Percentiles rank a stretch among this genome's conserved stretches.
Conservation (phyloP, 1,140 invertebrate species). For the Ceratina japonica region DNA sequence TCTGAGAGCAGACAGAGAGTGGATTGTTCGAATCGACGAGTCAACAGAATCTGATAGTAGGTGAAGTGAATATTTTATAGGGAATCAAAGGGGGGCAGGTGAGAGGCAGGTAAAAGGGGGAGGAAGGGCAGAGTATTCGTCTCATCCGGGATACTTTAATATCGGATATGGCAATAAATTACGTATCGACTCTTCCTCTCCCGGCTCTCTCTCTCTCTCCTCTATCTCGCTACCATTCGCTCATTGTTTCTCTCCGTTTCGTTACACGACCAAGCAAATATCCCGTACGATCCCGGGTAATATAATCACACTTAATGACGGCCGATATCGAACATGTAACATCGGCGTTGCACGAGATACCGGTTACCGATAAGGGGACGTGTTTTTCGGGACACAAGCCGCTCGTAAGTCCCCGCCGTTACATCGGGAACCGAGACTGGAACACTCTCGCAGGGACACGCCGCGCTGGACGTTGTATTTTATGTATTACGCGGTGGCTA, state of each 20-base stretch:
- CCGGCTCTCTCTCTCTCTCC: background rate
- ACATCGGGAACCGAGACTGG: constrained; percentile 43
- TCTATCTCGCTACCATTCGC: background rate
- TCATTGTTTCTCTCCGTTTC: constrained; percentile 12
- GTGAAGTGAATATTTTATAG: too few relatives aligned
- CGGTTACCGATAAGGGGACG: constrained; percentile 62
- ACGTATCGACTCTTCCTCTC: constrained; percentile 61
- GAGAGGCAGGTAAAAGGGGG: background rate
- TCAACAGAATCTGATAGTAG: background rate
- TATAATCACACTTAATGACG: constrained; percentile 75
- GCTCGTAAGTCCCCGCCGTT: constrained; percentile 53
- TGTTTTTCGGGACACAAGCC: constrained; percentile 61
- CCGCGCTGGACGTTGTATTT: constrained; percentile 4
- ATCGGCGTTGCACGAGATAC: constrained; percentile 68
- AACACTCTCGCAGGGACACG: constrained; percentile 1
- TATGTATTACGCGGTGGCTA: constrained; percentile 51
- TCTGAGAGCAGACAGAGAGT: too few relatives aligned
- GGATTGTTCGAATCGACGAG: too few relatives aligned
- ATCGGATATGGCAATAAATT: constrained; percentile 72
- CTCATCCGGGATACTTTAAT: constrained; percentile 65
- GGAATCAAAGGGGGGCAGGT: background rate
- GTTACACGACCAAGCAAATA: constrained; percentile 47
- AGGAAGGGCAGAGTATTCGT: constrained; percentile 51
- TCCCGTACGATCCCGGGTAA: constrained; percentile 66
- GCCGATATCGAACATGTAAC: constrained; percentile 72